Evolutionary conservation across 2,888 invertebrate genomes (phyloP), one percentile per base, ranked within the genome.

Genomic region (Pristionchus entomophagus): DNA sequence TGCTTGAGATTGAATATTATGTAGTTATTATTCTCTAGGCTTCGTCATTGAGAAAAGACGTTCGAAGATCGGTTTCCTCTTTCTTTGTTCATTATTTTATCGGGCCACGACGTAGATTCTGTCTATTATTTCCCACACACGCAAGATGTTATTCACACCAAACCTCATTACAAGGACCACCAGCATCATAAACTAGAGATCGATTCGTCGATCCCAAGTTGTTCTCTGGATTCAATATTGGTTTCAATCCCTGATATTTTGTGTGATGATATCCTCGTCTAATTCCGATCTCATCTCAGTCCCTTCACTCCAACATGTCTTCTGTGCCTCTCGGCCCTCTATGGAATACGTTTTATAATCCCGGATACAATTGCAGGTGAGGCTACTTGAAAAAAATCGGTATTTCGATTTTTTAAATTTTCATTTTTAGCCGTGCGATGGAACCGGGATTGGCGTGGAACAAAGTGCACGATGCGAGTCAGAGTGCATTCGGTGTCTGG

Each of bases 361-460:
- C 69, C 14, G 69, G 41, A 17, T 69, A 69, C 38, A 69, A 69
- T 19, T 69, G 69, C 69, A 69, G 69, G 69, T 45, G 45, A 14
- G 45, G n/a, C n/a, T n/a, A n/a, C n/a, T n/a, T n/a, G n/a, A n/a
- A 45, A 10, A 45, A 6, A 45, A 45, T 45, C 14, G 14, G 45
- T 38, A 69, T 38, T 38, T 38, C 6, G 10, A 65, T 0, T 65
- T 0, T 17, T 35, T 12, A 32, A 17, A 19, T 12, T 69, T n/a
- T 38, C n/a, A 5, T n/a, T 2, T 69, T 69, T 10, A 69, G 69
- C 38, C 38, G 38, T 12, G 22, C 69, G 69, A 69, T 69, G 69
- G 69, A 22, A 0, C 38, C 69, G 6, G 69, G 69, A 3, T 38
- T 69, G 38, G 69, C 38, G 22, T 69, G 69, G 69, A 69, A 69